Conservation (phyloP, 2,888 invertebrate species). For the Aspidiotus destructor region DNA sequence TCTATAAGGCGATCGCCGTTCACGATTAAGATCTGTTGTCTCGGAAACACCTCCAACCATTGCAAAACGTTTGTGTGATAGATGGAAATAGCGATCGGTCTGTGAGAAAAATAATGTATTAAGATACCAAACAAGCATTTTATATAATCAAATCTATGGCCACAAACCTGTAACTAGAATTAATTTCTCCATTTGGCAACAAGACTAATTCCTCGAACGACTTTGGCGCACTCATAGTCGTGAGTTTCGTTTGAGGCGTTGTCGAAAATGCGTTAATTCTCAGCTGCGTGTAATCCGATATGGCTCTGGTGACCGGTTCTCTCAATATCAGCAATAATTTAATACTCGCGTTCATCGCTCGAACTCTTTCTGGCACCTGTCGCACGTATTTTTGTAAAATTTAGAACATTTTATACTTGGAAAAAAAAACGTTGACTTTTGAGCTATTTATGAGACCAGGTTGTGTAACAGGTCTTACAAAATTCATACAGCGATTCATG, state of each 20-base stretch:
- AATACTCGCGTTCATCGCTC: constrained; percentile 86
- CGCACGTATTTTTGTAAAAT: not conserved
- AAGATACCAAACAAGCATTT: no score
- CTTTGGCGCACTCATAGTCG: constrained; percentile 42
- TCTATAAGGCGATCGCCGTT: constrained; percentile 87
- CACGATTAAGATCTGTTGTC: constrained; percentile 85
- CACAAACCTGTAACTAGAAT: constrained; percentile 55
- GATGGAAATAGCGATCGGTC: constrained; percentile 76
- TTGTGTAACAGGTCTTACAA: no score
- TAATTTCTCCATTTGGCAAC: constrained; percentile 69
- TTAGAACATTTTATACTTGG: no score
- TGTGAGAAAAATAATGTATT: constrained; percentile 35
- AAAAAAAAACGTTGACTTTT: no score
- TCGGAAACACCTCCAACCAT: constrained; percentile 88
- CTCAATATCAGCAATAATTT: constrained; percentile 86
- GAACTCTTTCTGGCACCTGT: constrained; percentile 83
- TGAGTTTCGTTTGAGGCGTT: constrained; percentile 45
- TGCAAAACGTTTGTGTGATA: constrained; percentile 81
- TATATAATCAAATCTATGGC: not conserved
- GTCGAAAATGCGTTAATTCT: constrained; percentile 71
- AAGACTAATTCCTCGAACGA: constrained; percentile 74
- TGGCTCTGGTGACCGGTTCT: constrained; percentile 89
- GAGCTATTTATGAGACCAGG: no score
- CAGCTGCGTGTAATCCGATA: constrained; percentile 93
- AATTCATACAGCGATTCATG: no score